Evolutionary conservation across 2,888 invertebrate species (phyloP).

Genomic region (Caenorhabditis macrosperma): DNA sequence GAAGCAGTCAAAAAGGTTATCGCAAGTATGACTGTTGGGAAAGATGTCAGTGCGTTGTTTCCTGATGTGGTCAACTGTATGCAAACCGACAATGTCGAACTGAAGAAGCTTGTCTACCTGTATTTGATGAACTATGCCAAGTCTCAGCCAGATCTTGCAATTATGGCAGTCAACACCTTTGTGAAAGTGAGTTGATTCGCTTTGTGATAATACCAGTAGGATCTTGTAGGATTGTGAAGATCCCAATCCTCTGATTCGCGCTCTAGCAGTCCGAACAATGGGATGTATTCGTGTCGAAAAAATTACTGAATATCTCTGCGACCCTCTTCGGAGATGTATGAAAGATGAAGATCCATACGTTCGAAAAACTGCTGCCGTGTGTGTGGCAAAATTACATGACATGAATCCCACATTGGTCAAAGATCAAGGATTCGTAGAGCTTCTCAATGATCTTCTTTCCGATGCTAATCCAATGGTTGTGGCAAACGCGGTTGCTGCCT

Average conservation of each 20-base stretch:
- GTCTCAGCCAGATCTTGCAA: constrained; percentile 99
- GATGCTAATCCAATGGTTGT: constrained; percentile 99
- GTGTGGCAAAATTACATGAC: constrained; percentile 98
- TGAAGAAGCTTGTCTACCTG: constrained; percentile 97
- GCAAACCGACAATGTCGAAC: constrained; percentile 99
- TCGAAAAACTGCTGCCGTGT: constrained; percentile 98
- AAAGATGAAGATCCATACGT: constrained; percentile 96
- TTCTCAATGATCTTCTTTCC: constrained; percentile 94
- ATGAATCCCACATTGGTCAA: constrained; percentile 88
- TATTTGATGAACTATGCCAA: constrained; percentile 99
- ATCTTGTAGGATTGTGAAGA: constrained; percentile 95
- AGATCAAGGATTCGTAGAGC: constrained; percentile 92
- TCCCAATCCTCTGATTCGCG: constrained; percentile 97
- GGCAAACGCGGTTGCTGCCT: constrained; percentile 97
- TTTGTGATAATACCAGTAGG: background rate
- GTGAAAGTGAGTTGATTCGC: constrained; percentile 87
- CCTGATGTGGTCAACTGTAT: constrained; percentile 99
- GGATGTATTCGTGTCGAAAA: constrained; percentile 99
- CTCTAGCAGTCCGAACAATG: constrained; percentile 98
- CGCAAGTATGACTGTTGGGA: constrained; percentile 99
- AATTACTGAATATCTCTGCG: constrained; percentile 98
- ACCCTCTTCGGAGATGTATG: constrained; percentile 90
- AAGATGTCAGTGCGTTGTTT: constrained; percentile 96
- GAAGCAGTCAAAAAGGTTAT: constrained; percentile 99
- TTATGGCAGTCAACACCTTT: constrained; percentile 99